phyloP scores from a whole-genome alignment of 2,888 invertebrate genomes.

The Apamea epomidion region DNA sequence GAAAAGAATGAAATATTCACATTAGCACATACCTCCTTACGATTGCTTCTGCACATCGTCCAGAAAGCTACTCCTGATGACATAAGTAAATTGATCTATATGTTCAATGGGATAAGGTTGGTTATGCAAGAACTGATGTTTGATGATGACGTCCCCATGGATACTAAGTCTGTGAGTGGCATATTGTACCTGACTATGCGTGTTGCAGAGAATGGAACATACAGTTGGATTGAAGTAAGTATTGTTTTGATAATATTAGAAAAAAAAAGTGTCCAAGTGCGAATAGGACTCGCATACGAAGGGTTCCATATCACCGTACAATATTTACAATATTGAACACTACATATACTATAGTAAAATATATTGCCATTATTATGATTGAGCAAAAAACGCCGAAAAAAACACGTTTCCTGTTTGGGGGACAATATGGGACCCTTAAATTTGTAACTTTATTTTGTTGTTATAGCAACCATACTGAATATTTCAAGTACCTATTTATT shows the following conservation, averaged over 20 bases:
- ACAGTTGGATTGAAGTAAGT: conserved; percentile 81
- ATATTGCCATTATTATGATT: neutral
- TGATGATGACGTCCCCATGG: conserved; percentile 91
- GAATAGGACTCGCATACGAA: neutral
- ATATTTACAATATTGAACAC: neutral
- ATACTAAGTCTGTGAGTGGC: conserved; percentile 92
- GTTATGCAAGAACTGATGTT: conserved; percentile 78
- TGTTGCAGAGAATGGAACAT: conserved; percentile 76
- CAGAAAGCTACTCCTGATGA: conserved; percentile 74
- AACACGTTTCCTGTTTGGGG: no score
- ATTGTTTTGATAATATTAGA: neutral
- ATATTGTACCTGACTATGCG: conserved; percentile 89
- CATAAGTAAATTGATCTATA: conserved; percentile 58
- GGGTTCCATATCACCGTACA: neutral
- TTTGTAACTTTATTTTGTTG: no score
- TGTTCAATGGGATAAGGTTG: conserved; percentile 68
- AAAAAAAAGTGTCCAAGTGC: neutral
- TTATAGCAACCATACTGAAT: no score
- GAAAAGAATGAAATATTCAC: conserved; percentile 83
- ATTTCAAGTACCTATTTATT: no score
- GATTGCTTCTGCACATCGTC: conserved; percentile 78
- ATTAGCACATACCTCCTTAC: conserved; percentile 75
- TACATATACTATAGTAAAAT: neutral
- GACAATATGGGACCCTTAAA: no score
- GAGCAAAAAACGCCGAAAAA: neutral